Evolutionary conservation across 2,888 invertebrate genomes (phyloP).

Genomic region (Drosophila helvetica): DNA sequence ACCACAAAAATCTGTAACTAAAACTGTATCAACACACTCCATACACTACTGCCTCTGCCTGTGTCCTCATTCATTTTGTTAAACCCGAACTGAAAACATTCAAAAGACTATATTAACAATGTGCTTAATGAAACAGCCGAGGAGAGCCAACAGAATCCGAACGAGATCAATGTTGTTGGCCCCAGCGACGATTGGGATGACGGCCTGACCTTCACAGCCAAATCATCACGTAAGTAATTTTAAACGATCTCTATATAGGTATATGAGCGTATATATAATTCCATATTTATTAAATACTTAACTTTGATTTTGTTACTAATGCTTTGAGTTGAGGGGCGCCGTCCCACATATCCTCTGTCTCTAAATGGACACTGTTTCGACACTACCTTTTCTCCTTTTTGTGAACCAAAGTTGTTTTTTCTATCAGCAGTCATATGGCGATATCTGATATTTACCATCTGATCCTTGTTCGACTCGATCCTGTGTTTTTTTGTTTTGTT

Average conservation of each 20-base stretch:
- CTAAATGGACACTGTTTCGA: slow-evolving; percentile 5
- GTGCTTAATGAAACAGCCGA: slow-evolving; percentile 89
- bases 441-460: slow-evolving; percentile 28
- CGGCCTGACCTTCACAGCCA: slow-evolving; percentile 95
- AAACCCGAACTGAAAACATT: slow-evolving; percentile 7
- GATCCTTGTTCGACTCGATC: slow-evolving; percentile 52
- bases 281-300: neutral
- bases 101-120: slow-evolving; percentile 92
- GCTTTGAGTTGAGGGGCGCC: slow-evolving; percentile 20
- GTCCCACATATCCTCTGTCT: neutral
- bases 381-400: slow-evolving; percentile 1
- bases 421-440: slow-evolving; percentile 44
- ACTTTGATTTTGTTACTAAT: slow-evolving; percentile 27
- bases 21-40: neutral
- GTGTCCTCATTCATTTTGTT: slow-evolving; percentile 1
- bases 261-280: neutral
- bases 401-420: neutral
- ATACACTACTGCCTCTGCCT: slow-evolving; percentile 5
- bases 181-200: slow-evolving; percentile 91
- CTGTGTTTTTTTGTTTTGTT: slow-evolving; percentile 54
- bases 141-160: slow-evolving; percentile 79
- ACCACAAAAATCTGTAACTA: slow-evolving; percentile 12
- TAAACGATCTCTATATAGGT: neutral
- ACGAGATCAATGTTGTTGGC: slow-evolving; percentile 84
- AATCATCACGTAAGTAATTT: slow-evolving; percentile 91